Evolutionary conservation across 2,797 vertebrate species (phyloP), one percentile per base, ranked within the genome.

Genomic region (Catharus ustulatus): DNA sequence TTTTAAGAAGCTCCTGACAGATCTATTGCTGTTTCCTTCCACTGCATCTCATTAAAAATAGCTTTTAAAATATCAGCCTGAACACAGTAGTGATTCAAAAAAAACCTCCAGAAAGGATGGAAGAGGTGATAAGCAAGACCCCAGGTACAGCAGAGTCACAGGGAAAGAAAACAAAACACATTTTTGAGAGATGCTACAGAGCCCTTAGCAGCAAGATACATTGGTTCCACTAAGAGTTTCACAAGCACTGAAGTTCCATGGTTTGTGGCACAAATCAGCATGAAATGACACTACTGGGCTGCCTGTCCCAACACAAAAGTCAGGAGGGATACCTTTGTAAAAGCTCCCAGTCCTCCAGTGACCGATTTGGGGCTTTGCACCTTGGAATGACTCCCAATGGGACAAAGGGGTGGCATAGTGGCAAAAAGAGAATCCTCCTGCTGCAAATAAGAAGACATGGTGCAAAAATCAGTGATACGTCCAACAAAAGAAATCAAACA

Each of bases 341-440:
- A 98, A 90, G 98, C 98, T 94, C 98, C 98, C 58, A 98, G 97
- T 93, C 98, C 98, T 96, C 98, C 98, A 42, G 98, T 96, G 80
- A 98, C 84, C 5, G 98, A 97, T 94, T 98, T 98, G 83, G 98
- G 98, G 88, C 97, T 98, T 24, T 98, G 98, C 48, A 98, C 97
- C 85, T 98, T 98, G 82, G 98, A 96, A 76, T 98, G 98, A 96
- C 98, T 98, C 91, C 98, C 98, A 76, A 98, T 98, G 62, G 98
- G 98, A 94, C 98, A 98, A 78, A 98, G 98, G 46, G 98, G 98
- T 42, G 98, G 98, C 98, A 98, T 98, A 21, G 98, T 97, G 58
- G 98, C 98, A 94, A 98, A 98, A 42, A 98, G 95, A 81, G 98
- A 98, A 82, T 98, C 98, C 77, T 98, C 98, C 96, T 98, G 98